Evolutionary conservation across 2,888 invertebrate species (phyloP), one percentile per base, ranked within the genome.

Genomic region (Eilema depressum): DNA sequence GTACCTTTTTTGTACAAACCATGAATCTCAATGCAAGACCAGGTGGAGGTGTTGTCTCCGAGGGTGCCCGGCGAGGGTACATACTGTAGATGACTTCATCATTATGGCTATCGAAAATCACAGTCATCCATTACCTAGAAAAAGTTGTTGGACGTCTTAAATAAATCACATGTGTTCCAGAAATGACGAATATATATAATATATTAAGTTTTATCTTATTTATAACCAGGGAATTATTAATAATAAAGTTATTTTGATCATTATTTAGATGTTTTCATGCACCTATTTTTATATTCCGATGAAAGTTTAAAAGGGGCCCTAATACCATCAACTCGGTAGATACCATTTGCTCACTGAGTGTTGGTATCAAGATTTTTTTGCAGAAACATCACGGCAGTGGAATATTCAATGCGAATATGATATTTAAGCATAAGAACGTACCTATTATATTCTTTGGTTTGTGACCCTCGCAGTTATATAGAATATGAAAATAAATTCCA

Each of bases 21-120:
- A 37, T 33, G 79, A 75, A 0, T 78, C 82, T 0, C 56, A 75
- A 28, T 11, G 65, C 0, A 89, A 88, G 28, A 82, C 74, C 17
- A 83, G 87, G 60, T 89, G 89, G 88, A 80, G 88, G 10, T 89
- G 89, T 61, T 74, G 84, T 0, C 66, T 71, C 0, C 73, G 88
- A 23, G 66, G 69, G 0, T 89, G 89, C 64, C 82, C 85, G 0
- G 85, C 88, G 5, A 84, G 87, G 59, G 70, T 88, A 0, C 86
- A 88, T 63, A 89, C 89, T 0, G 25, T 84, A 3, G 72, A 79
- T 23, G 66, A 70, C 14, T 41, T 67, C 10, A 68, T 82, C 23
- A 62, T 73, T 0, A 17, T 69, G 4, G 70, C 72, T 23, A 0
- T 68, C 0, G 78, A 72, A 33, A 30, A 67, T 1, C 83, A 83